Evolutionary conservation across 2,113 vertebrate species (phyloP), one percentile per base, ranked within the genome.

Genomic region (Takifugu bimaculatus): DNA sequence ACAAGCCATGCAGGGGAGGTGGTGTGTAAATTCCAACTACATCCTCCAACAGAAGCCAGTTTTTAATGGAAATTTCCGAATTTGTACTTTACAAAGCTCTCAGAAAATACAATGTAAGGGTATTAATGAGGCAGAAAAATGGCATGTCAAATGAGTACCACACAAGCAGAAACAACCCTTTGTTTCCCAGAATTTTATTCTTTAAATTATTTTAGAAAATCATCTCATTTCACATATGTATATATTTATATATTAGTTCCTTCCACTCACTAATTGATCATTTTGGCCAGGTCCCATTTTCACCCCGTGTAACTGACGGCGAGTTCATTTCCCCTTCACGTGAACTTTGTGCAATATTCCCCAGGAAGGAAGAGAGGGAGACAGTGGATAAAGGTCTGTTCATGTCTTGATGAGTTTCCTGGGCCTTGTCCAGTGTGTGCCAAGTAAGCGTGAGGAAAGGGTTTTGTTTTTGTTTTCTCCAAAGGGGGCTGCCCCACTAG

Each of bases 131-230:
- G 29, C 29, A 32, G 29, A 32, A 32, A 32, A 32, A 32, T 6
- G 29, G 7, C 7, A 39, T 39, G 1, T 39, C 7, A 39, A 39
- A 39, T 10, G 3, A 39, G 2, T 32, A 10, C 1, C 35, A 39
- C 35, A 39, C 35, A 39, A 39, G n/a, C 50, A 60, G 15, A 45
- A 60, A 44, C 39, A 1, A 2, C 4, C 32, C 10, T 56, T 61
- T 65, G 82, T 81, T 11, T 11, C 35, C 35, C 70, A 87, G 76
- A 81, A 82, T 83, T 89, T 90, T 89, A 90, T 90, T 90, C 75
- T 74, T 87, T 78, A 20, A 20, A 87, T 89, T 89, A 90, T 87
- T 85, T 88, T 87, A 89, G 86, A 90, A 89, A 90, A 91, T 85
- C 54, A 61, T 87, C 75, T 83, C 63, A 65, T 68, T 75, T 71